Percentiles rank a stretch among this genome's conserved stretches.
These are phyloP conservation scores for Serilophus lunatus DNA, from an alignment of 2,113 vertebrate species.

Conservation along the genomic window DNA sequence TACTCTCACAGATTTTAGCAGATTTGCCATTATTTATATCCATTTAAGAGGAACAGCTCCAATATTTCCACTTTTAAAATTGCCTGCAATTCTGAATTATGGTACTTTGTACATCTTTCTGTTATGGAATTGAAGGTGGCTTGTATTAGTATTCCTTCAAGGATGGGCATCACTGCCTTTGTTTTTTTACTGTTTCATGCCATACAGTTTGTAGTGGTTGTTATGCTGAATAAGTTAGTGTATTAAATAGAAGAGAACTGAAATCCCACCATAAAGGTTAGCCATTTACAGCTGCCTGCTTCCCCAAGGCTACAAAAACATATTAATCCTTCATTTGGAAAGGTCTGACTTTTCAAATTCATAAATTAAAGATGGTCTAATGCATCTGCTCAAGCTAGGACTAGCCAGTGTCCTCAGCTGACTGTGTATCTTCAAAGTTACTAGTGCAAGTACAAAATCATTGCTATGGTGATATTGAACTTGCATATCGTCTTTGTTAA, in stretches of 20 bases:
- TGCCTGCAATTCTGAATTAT: background rate
- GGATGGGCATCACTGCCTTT: background rate
- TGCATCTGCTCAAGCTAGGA: background rate
- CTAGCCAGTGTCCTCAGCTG: background rate
- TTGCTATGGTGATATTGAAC: background rate
- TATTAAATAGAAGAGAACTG: background rate
- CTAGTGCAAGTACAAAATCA: background rate
- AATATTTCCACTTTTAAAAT: background rate
- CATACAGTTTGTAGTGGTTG: background rate
- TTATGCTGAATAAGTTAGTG: slow-evolving; percentile 23
- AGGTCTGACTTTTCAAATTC: background rate
- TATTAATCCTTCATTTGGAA: background rate
- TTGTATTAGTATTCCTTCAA: background rate
- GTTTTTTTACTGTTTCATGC: background rate
- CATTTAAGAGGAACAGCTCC: background rate
- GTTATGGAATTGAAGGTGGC: background rate
- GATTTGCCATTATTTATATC: background rate
- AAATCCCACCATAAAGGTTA: slow-evolving; percentile 40
- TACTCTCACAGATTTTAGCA: background rate
- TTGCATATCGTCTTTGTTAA: background rate
- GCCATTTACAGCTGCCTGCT: background rate
- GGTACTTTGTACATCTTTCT: background rate
- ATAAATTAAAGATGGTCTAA: background rate
- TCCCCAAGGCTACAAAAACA: background rate
- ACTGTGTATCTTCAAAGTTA: background rate